phyloP scores from a whole-genome alignment of 2,888 invertebrate genomes.

The Macaria notata region DNA sequence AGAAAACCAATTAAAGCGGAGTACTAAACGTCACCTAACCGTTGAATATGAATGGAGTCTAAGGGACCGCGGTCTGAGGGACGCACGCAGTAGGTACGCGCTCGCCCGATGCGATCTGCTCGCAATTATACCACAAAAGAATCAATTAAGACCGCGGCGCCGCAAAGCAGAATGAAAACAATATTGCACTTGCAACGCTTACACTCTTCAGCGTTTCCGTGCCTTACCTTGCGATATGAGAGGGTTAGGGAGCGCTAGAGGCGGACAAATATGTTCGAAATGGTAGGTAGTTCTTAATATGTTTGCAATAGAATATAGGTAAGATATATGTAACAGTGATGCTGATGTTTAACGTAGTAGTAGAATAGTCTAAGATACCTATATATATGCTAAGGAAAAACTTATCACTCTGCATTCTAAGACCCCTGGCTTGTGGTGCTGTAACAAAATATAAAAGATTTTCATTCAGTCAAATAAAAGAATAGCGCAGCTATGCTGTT shows the following conservation, averaged over 20 bases:
- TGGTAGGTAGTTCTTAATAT: no score
- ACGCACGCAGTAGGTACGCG: slow-evolving; percentile 26
- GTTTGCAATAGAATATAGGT: no score
- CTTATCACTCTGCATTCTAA: no score
- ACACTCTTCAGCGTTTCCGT: slow-evolving; percentile 61
- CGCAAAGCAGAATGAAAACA: slow-evolving; percentile 63
- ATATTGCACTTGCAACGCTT: slow-evolving; percentile 65
- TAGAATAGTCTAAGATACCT: no score
- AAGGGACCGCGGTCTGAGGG: slow-evolving; percentile 12
- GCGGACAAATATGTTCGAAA: slow-evolving; percentile 12
- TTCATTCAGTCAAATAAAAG: no score
- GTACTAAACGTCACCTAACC: slow-evolving; percentile 57
- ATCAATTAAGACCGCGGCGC: slow-evolving; percentile 63
- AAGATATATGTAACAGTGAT: no score
- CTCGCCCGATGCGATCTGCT: slow-evolving; percentile 59
- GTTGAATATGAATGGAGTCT: slow-evolving; percentile 57
- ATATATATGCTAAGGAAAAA: no score
- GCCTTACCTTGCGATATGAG: slow-evolving; percentile 50
- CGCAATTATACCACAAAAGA: slow-evolving; percentile 74
- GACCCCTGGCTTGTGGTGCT: no score
- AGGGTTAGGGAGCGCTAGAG: slow-evolving; percentile 41
- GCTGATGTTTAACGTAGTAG: no score
- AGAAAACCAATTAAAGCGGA: slow-evolving; percentile 60
- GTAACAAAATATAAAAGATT: no score
- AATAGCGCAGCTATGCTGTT: no score